phyloP scores from a whole-genome alignment of 2,888 invertebrate genomes.

The Drosophila neutralis region DNA sequence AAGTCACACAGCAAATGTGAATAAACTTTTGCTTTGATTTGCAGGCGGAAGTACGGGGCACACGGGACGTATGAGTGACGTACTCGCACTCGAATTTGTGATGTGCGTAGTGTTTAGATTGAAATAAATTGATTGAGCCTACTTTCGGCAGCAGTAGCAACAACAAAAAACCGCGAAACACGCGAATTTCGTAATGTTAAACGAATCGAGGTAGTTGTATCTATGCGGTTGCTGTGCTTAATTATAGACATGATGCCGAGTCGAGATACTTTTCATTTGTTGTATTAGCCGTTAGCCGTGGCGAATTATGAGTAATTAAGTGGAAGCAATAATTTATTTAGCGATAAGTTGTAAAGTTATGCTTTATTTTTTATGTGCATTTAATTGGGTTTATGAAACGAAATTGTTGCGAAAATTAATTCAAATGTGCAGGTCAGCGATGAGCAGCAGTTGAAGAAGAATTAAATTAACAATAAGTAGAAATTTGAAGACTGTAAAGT shows the following conservation, averaged over 20 bases:
- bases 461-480: neutral
- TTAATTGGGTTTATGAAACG: conserved; percentile 12
- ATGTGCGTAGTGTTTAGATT: conserved; percentile 59
- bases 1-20: conserved; percentile 63
- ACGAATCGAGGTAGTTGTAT: conserved; percentile 20
- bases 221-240: conserved; percentile 16
- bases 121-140: conserved; percentile 62
- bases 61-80: conserved; percentile 68
- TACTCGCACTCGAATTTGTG: conserved; percentile 11
- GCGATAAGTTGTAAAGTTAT: conserved; percentile 32
- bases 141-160: conserved; percentile 17
- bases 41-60: conserved; percentile 39
- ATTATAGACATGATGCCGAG: conserved; percentile 41
- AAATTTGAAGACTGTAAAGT: no score
- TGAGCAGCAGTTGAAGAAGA: neutral
- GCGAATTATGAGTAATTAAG: conserved; percentile 36
- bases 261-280: conserved; percentile 14
- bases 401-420: conserved; percentile 13
- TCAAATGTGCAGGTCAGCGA: neutral
- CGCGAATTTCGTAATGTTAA: conserved; percentile 33
- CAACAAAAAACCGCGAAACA: neutral
- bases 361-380: neutral
- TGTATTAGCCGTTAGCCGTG: conserved; percentile 8
- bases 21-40: conserved; percentile 71
- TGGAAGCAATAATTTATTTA: conserved; percentile 26